Conservation (phyloP, 2,888 invertebrate genomes). For the Oscheius onirici region DNA sequence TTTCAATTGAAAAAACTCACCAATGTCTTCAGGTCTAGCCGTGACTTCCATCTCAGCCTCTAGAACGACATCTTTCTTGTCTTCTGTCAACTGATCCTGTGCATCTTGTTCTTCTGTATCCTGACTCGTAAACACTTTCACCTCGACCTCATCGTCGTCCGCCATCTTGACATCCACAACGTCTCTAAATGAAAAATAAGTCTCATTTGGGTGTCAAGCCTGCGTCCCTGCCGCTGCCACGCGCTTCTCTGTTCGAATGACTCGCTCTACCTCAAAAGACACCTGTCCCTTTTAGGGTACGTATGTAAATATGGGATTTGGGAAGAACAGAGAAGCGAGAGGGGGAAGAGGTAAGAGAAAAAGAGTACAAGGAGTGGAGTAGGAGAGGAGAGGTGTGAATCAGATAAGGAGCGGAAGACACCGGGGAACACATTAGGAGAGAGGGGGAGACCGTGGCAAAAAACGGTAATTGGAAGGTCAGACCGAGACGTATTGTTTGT, state of each 20-base stretch:
- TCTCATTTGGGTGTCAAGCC: slow-evolving; percentile 18
- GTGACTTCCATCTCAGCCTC: slow-evolving; percentile 47
- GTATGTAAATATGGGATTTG: slow-evolving; percentile 4
- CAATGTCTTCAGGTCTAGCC: slow-evolving; percentile 33
- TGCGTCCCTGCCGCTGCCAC: slow-evolving; percentile 22
- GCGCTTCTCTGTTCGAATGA: background rate
- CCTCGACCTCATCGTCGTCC: slow-evolving; percentile 54
- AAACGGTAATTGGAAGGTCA: background rate
- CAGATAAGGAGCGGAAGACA: slow-evolving; percentile 16
- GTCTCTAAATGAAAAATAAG: slow-evolving; percentile 31
- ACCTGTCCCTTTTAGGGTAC: slow-evolving; percentile 19
- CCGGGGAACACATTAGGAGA: slow-evolving; percentile 8
- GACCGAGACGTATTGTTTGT: no score
- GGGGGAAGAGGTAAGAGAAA: background rate
- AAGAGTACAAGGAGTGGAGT: slow-evolving; percentile 12
- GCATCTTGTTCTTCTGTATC: slow-evolving; percentile 45
- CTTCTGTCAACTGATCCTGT: slow-evolving; percentile 61
- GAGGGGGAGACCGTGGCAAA: slow-evolving; percentile 2
- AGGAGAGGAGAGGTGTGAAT: slow-evolving; percentile 20
- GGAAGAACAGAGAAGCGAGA: background rate
- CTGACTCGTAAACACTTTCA: slow-evolving; percentile 56
- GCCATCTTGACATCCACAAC: slow-evolving; percentile 33
- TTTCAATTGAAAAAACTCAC: slow-evolving; percentile 37
- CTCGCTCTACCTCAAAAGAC: slow-evolving; percentile 16
- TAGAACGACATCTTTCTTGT: slow-evolving; percentile 65